Evolutionary conservation across 2,888 invertebrate genomes (phyloP).

Genomic region (Podotricha telesiphe): DNA sequence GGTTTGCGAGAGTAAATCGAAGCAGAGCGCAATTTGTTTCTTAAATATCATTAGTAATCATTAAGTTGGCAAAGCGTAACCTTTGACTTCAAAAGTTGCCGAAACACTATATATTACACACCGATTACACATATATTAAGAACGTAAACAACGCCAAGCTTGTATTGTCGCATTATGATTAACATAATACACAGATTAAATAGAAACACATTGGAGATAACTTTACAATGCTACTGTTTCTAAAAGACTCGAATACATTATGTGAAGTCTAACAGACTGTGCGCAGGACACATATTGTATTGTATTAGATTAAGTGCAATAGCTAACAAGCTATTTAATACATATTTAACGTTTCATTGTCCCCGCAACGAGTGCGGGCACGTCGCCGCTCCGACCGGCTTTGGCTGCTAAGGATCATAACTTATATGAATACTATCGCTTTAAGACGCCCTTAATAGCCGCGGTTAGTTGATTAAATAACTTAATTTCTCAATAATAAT

Average conservation of each 20-base stretch:
- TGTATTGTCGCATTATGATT: not conserved
- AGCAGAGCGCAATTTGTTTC: not conserved
- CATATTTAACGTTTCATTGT: slow-evolving; percentile 11
- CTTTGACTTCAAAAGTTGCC: not conserved
- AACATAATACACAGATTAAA: not conserved
- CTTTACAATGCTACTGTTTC: not conserved
- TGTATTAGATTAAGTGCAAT: not conserved
- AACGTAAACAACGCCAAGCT: not conserved
- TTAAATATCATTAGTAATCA: not conserved
- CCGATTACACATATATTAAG: not conserved
- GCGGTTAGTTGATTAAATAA: too few species aligned
- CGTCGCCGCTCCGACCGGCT: too few species aligned
- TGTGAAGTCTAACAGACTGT: not conserved
- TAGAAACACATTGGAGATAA: too few species aligned
- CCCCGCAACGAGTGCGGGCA: not conserved
- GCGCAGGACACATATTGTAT: not conserved
- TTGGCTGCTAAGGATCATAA: too few species aligned
- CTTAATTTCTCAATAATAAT: too few species aligned
- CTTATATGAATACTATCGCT: too few species aligned
- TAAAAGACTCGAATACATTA: too few species aligned
- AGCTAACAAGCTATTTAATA: not conserved
- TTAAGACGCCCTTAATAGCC: too few species aligned
- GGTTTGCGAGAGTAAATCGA: not conserved
- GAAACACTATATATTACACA: not conserved
- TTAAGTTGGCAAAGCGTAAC: not conserved